Percentiles rank a stretch among this genome's conserved stretches.
Evolutionary conservation across 2,113 vertebrate species (phyloP).

Genomic region (Isurus oxyrinchus): DNA sequence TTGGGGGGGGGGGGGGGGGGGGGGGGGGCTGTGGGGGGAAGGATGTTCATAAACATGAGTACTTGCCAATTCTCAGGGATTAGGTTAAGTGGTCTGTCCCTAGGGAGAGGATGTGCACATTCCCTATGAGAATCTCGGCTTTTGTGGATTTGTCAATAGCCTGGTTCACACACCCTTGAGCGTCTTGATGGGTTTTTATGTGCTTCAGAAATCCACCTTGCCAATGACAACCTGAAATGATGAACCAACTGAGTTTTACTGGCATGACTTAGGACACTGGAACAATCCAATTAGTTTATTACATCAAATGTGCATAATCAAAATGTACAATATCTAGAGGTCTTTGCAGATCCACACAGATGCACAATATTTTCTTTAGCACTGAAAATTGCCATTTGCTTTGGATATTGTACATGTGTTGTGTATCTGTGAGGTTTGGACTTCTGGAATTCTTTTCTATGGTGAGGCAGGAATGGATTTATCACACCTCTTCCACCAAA

Average conservation of each 20-base stretch:
- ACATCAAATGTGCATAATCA: background rate
- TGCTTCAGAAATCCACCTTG: background rate
- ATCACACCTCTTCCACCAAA: background rate
- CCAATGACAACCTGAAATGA: background rate
- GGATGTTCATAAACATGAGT: background rate
- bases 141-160: background rate
- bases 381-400: background rate
- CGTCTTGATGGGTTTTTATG: background rate
- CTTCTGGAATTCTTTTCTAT: background rate
- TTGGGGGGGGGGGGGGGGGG: background rate
- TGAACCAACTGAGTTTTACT: background rate
- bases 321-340: background rate
- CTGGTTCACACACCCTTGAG: background rate
- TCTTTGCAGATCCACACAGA: background rate
- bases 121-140: background rate
- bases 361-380: background rate
- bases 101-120: background rate
- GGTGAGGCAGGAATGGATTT: too few species aligned
- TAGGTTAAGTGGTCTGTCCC: background rate
- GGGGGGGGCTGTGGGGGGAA: too few species aligned
- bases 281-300: background rate
- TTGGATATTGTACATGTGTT: background rate
- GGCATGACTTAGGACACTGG: background rate
- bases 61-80: background rate
- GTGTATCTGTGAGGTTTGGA: background rate